Base-by-base conservation (phyloP, 2,797 vertebrate species). In the Mionectes olivaceus region DNA sequence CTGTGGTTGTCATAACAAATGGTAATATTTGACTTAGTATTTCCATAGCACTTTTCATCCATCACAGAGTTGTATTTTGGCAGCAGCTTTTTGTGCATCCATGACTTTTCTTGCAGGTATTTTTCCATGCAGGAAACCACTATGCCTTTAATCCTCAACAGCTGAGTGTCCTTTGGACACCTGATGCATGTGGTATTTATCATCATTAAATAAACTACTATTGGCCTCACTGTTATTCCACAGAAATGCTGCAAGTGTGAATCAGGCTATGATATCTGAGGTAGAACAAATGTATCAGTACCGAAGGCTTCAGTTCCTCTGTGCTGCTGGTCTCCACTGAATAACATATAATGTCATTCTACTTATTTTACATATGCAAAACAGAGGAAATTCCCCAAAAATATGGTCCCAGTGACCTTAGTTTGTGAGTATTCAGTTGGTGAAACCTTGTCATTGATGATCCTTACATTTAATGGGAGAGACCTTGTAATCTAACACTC, bases 11-110 rank as follows among this genome's bases (percentile, higher is more conserved):
- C 94, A 89, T 82, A 92, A 94, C 56, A 91, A 91, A 90, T 61
- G 46, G 33, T 85, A 87, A 92, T 94, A 89, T 73, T 95, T 96
- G 90, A 65, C 69, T 91, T 89, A 79, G 37, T n/a, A 83, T 83
- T 95, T 93, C 63, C 56, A 33, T 47, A 37, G 21, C 24, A 60
- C 35, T 90, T 96, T 89, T 52, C 59, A 94, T 86, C 71, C 56
- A 68, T 94, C 80, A 65, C 7, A 39, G 43, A 43, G 43, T 67
- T 65, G 56, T 43, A 65, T 76, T 94, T 95, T 90, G 71, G 33
- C 61, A 89, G 50, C 7, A 75, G 46, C 30, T 83, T 91, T 71
- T 69, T 82, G 44, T 33, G 22, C 24, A 56, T 67, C 24, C 23
- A 15, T 44, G 19, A 4, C 44, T 67, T 69, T 71, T 88, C 33